Base-by-base conservation (phyloP, 92 coral and sea anemone species). In the Zoanthus solanderi region DNA sequence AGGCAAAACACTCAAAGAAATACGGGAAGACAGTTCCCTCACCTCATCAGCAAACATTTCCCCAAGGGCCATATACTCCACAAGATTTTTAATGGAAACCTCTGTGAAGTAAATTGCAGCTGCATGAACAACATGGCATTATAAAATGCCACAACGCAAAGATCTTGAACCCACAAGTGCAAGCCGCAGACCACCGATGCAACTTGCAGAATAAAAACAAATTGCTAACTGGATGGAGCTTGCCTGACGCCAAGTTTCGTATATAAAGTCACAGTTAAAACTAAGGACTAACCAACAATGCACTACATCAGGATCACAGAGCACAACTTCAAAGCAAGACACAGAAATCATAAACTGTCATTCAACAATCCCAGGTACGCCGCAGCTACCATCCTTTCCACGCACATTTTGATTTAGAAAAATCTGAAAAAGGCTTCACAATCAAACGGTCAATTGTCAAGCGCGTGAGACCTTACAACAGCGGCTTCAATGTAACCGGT, bases 401-500 rank as follows among this genome's bases (percentile, higher is more conserved):
- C 72, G 16, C 75, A 84, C 78, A 84, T 84, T 29, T 37, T 2
- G 42, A 37, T 37, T 37, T 37, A 37, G 0, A 37, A 2, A 37
- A 37, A 37, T 37, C 28, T 53, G 18, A 71, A 6, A 32, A 65
- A 52, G 52, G 71, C 56, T 84, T 23, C 37, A 53, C 73, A 69
- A 68, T 84, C 9, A 56, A 82, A 82, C 60, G 86, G 46, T 60
- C 86, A 82, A 82, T 60, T 15, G 52, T 63, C 31, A 71, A 45
- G 57, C 78, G 61, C 6, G 52, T 68, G 63, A 71, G 75, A 53
- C 45, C 78, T 46, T 84, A 34, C 58, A 67, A 28, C 18, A 71
- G 79, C 61, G 79, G 87, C 75, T 12, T 53, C 76, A 66, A 28
- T 84, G 69, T 83, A 60, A 83, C 48, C 78, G 29, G 31, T 83